Conservation (phyloP, 1,140 invertebrate genomes). For the Zaprionus ghesquierei region DNA sequence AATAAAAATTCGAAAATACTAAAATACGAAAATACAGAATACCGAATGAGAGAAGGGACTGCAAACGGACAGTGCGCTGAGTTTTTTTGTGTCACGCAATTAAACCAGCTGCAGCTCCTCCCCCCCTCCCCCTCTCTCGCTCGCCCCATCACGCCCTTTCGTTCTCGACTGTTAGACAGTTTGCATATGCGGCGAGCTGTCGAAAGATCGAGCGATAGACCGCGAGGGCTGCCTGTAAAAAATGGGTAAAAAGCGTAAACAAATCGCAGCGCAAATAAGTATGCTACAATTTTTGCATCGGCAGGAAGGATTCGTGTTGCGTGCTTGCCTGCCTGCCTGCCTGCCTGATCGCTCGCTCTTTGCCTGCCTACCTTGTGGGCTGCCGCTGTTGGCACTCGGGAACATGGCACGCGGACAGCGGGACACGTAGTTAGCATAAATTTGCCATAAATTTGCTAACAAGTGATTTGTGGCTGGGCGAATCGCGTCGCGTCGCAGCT, state of each 20-base stretch:
- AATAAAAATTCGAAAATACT: background rate
- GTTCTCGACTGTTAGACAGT: slow-evolving; percentile 20
- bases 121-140: background rate
- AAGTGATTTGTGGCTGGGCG: slow-evolving; percentile 73
- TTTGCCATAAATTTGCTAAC: slow-evolving; percentile 80
- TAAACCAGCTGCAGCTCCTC: slow-evolving; percentile 20
- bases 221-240: slow-evolving; percentile 6
- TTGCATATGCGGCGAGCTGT: slow-evolving; percentile 62
- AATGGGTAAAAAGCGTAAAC: slow-evolving; percentile 14
- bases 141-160: background rate
- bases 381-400: slow-evolving; percentile 28
- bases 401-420: slow-evolving; percentile 19
- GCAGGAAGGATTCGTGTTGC: slow-evolving; percentile 14
- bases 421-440: slow-evolving; percentile 81
- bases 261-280: slow-evolving; percentile 38
- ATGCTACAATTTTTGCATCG: slow-evolving; percentile 41
- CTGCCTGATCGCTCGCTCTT: background rate
- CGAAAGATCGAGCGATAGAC: slow-evolving; percentile 60
- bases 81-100: slow-evolving; percentile 10
- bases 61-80: background rate
- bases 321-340: background rate
- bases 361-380: slow-evolving; percentile 29
- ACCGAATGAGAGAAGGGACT: background rate
- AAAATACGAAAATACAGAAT: slow-evolving; percentile 1
- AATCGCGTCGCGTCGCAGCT: slow-evolving; percentile 21